Base-by-base conservation (phyloP, 1,140 invertebrate species). In the Drosophila repletoides region DNA sequence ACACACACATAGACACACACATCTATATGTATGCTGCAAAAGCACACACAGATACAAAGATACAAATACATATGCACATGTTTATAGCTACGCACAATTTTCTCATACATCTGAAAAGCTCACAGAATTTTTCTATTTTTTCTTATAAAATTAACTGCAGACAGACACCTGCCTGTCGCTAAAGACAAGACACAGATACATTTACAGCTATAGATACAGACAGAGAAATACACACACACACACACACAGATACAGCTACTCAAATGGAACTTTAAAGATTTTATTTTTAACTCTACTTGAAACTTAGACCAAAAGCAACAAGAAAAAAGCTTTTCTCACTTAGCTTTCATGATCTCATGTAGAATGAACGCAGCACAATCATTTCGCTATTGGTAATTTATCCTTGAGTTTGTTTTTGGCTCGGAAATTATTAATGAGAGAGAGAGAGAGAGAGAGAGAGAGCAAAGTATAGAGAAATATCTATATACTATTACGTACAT, bases 101-200 rank as follows among this genome's bases (percentile, higher is more conserved):
- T 70, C 51, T 63, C 49, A 74, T 21, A 6, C 9, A 48, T n/a
- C 1, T 1, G 26, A 53, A 68, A 66, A 71, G 34, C 38, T 67
- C 24, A 15, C 9, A 60, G 63, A 12, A 41, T 67, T 72, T 72
- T 71, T 69, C 34, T 56, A 66, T 59, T 63, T 56, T 56, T 74
- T n/a, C n/a, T 63, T 80, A 60, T 74, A 88, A 88, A 87, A 87
- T 86, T 87, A 87, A 86, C 72, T 86, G 58, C 52, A 87, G 81
- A 86, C 76, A 87, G 81, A 81, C 81, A 87, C 81, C 81, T 87
- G 81, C 80, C 72, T 60, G 48, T 64, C 48, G 22, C 45, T 51
- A 6, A n/a, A n/a, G n/a, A n/a, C n/a, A n/a, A 33, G 7, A 9
- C 17, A 58, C 36, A 61, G 7, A 29, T 33, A 36, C 40, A 58